Evolutionary conservation across 2,113 vertebrate genomes (phyloP).

Genomic region (Perca fluviatilis): DNA sequence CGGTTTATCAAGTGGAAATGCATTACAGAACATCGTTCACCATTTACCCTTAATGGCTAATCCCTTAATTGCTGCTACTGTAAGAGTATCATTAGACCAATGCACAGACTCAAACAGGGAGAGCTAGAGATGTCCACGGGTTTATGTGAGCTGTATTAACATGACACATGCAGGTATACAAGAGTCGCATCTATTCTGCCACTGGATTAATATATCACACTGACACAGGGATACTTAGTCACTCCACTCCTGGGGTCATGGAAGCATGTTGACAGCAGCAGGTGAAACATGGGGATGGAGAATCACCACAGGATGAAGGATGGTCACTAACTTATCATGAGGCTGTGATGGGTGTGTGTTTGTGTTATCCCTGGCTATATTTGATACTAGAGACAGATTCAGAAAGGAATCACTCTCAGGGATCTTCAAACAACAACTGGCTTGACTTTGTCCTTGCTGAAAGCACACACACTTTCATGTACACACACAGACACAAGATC

Average conservation of each 20-base stretch:
- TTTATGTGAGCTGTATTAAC: conserved; percentile 15
- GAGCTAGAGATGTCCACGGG: background rate
- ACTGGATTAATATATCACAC: conserved; percentile 37
- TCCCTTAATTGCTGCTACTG: conserved; percentile 49
- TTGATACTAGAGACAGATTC: conserved; percentile 19
- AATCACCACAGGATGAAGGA: conserved; percentile 39
- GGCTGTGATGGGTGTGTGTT: conserved; percentile 38
- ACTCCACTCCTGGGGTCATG: conserved; percentile 20
- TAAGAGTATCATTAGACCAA: conserved; percentile 45
- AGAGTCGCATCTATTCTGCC: conserved; percentile 27
- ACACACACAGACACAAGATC: background rate
- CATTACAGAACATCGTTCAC: conserved; percentile 52
- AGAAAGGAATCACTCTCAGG: conserved; percentile 18
- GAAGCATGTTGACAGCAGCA: conserved; percentile 32
- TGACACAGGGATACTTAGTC: conserved; percentile 47
- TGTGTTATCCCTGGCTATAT: conserved; percentile 3
- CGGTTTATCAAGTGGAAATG: conserved; percentile 55
- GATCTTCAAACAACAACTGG: conserved; percentile 17
- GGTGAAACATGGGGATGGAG: conserved; percentile 26
- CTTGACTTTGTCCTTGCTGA: background rate
- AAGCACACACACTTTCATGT: background rate
- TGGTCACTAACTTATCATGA: conserved; percentile 29
- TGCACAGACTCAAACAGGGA: background rate
- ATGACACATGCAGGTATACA: background rate
- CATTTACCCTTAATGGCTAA: conserved; percentile 54